These are phyloP conservation scores for Drosophila pandora DNA, from an alignment of 1,140 invertebrate genomes.

Conservation along the genomic window DNA sequence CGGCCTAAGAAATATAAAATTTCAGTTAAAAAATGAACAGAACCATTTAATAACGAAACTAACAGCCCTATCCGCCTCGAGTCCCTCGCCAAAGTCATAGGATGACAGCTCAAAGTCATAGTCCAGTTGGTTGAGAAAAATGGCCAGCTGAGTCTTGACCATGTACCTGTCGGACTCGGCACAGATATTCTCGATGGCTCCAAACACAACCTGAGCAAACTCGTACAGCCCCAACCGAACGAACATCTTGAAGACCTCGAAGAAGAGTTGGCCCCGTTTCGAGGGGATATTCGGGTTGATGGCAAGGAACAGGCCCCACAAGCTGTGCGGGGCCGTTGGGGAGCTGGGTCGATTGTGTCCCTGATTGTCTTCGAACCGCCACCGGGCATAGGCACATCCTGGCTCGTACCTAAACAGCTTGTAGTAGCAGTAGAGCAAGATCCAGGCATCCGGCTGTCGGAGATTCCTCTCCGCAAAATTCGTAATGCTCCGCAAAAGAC, in stretches of 20 bases:
- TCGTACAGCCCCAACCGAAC: conserved; percentile 60
- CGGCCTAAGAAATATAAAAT: background rate
- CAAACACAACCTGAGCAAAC: conserved; percentile 61
- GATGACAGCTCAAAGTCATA: conserved; percentile 7
- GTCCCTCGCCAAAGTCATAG: conserved; percentile 5
- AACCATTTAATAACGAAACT: background rate
- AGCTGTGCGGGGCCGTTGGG: conserved; percentile 19
- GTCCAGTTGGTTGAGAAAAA: conserved; percentile 42
- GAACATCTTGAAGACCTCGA: conserved; percentile 44
- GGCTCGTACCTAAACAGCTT: conserved; percentile 54
- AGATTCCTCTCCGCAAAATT: conserved; percentile 22
- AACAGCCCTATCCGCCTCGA: conserved; percentile 19
- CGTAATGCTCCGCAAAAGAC: conserved; percentile 41
- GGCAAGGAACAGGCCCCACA: conserved; percentile 37
- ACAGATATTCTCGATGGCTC: conserved; percentile 28
- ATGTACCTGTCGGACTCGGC: conserved; percentile 52
- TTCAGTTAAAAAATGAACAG: background rate
- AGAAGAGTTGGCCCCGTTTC: conserved; percentile 18
- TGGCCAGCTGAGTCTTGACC: conserved; percentile 42
- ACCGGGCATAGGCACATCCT: conserved; percentile 52
- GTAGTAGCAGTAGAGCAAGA: conserved; percentile 64
- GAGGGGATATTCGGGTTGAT: conserved; percentile 4
- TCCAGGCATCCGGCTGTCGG: conserved; percentile 48
- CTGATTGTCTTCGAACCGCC: conserved; percentile 35
- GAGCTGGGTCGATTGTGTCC: background rate